Base-by-base conservation (phyloP, 2,113 vertebrate species). In the Trochalopteron elliotii region DNA sequence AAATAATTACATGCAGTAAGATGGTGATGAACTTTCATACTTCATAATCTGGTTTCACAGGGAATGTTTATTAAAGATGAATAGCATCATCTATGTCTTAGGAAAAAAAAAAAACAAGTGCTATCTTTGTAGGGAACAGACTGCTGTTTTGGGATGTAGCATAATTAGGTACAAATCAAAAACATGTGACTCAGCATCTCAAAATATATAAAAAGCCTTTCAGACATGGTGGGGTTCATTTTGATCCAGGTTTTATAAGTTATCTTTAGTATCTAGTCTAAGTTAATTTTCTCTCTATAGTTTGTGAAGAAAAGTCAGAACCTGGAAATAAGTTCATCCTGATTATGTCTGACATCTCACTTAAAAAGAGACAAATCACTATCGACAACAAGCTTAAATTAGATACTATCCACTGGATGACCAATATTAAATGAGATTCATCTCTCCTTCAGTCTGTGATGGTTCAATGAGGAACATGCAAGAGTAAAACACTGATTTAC, bases 341-440 rank as follows among this genome's bases (percentile, higher is more conserved):
- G 78, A 94, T 94, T 90, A 77, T 72, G 55, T 59, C 55, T 83
- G 75, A 80, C 90, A 72, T 86, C 55, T 96, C 87, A 42, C 64
- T 81, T 61, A 42, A n/a, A 71, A 90, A 90, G 18, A 75, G 45
- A 86, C 37, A 92, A 92, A 95, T 86, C 50, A 65, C 42, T 93
- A 88, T 83, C 57, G 90, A 88, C 88, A 88, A 30, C 33, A 49
- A 72, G 25, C 35, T 92, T 92, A 92, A 95, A 95, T 94, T 88
- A 90, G 63, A 35, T 91, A 22, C 75, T 87, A 17, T 88, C 67
- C 64, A 2, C 72, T 74, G 22, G 85, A 57, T 79, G 75, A 80
- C 63, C 79, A 76, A 9, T 42, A 31, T 61, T 94, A 88, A 83
- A 93, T 69, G 42, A 90, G 57, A 70, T 88, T 80, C 40, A 47